Evolutionary conservation across 2,797 vertebrate genomes (phyloP).

Genomic region (Falco peregrinus): DNA sequence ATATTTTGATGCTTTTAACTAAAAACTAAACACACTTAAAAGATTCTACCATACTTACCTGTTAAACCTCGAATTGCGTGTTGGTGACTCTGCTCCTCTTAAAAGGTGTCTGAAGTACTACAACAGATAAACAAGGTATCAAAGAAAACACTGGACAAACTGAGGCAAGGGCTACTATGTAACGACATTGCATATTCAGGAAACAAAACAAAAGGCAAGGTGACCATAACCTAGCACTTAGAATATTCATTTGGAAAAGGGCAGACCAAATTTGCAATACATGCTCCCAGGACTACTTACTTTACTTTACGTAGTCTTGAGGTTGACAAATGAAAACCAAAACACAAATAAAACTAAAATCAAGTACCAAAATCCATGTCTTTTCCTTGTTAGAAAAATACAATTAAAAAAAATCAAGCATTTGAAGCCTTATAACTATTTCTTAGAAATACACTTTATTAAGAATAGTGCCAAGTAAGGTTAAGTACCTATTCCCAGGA

Average conservation of each 20-base stretch:
- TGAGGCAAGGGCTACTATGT: not conserved
- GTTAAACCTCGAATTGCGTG: constrained; percentile 86
- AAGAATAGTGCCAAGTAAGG: not conserved
- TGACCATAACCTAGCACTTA: not conserved
- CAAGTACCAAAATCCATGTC: not conserved
- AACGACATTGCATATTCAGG: not conserved
- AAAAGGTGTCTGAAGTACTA: constrained; percentile 96
- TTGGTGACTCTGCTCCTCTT: constrained; percentile 89
- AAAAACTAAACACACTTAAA: not conserved
- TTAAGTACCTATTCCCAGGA: not conserved
- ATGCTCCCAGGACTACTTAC: not conserved
- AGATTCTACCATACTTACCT: constrained; percentile 78
- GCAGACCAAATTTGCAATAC: not conserved
- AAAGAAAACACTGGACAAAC: not conserved
- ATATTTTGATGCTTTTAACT: not conserved
- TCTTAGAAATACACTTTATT: not conserved
- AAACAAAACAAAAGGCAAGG: not conserved
- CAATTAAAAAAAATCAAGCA: not conserved
- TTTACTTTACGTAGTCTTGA: not conserved
- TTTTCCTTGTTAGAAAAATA: not conserved
- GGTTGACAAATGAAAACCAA: not conserved
- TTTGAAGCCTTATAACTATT: not conserved
- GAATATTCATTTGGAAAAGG: not conserved
- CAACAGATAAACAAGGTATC: not conserved
- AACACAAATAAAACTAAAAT: not conserved